Evolutionary conservation across 2,888 invertebrate genomes (phyloP).

Genomic region (Papilio protenor): DNA sequence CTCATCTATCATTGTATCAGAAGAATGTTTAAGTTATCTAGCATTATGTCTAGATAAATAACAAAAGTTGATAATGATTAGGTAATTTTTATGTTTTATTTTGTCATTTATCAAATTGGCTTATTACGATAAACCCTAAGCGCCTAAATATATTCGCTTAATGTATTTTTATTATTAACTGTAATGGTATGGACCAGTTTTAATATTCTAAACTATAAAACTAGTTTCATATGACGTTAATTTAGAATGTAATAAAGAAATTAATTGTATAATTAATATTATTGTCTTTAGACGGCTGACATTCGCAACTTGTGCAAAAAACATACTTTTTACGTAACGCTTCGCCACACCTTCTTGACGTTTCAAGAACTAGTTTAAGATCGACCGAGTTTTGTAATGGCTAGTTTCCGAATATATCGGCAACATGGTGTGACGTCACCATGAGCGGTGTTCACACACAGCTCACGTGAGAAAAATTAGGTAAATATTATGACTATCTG

Average conservation of each 20-base stretch:
- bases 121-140: neutral
- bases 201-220: neutral
- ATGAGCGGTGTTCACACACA: neutral
- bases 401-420: constrained; percentile 18
- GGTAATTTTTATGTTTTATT: neutral
- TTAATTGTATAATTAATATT: neutral
- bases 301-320: neutral
- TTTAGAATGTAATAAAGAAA: neutral
- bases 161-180: too few species aligned
- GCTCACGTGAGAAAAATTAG: neutral
- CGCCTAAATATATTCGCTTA: too few species aligned
- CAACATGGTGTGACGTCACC: neutral
- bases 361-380: neutral
- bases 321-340: constrained; percentile 4
- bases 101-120: neutral
- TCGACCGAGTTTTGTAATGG: constrained; percentile 13
- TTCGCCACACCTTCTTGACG: constrained; percentile 1
- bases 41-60: neutral
- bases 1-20: neutral
- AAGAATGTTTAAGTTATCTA: neutral
- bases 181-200: neutral
- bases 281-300: neutral
- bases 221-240: neutral
- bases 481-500: neutral
- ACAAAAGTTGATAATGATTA: neutral